Base-by-base conservation (phyloP, 2,888 invertebrate species). In the Callinectes sapidus region DNA sequence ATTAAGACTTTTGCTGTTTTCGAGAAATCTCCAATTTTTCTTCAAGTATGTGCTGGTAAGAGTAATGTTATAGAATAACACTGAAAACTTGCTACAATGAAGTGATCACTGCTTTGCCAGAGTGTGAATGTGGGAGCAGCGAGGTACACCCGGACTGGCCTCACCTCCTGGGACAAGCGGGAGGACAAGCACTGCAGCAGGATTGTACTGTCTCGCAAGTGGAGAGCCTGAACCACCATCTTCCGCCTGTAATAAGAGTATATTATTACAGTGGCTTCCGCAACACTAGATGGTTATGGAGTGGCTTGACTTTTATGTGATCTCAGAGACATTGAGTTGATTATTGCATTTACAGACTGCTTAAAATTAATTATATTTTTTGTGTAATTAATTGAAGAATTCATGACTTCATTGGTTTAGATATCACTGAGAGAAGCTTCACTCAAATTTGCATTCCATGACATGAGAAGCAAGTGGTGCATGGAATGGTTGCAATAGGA, bases 71-170 rank as follows among this genome's bases (percentile, higher is more conserved):
- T n/a, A 54, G 35, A 54, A 28, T 1, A 87, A 54, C n/a, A 54
- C 0, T 14, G 2, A 54, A 48, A 48, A 23, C 14, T 88, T 54
- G 48, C n/a, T 66, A 14, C 18, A 18, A 13, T 61, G 18, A 23
- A 18, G 18, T 18, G 23, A 61, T 71, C 28, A 71, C n/a, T 71
- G 8, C 71, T 28, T 10, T 10, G 28, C 32, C 90, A 93, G 93
- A 91, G 91, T 93, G 93, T 93, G n/a, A 93, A 89, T 71, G 93
- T 93, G 23, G 91, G 93, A 14, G 87, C 93, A 42, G 93, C 89
- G 10, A 32, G 91, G 13, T 93, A 90, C 87, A 93, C 93, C 35
- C 91, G 93, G 8, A 93, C 93, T 16, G 93, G 93, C 2, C 89
- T 71, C 35, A 89, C 86, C 54, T 93, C 93, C 28, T 93, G 93